phyloP scores from a whole-genome alignment of 2,797 vertebrate genomes.

The Poeciliopsis infans region DNA sequence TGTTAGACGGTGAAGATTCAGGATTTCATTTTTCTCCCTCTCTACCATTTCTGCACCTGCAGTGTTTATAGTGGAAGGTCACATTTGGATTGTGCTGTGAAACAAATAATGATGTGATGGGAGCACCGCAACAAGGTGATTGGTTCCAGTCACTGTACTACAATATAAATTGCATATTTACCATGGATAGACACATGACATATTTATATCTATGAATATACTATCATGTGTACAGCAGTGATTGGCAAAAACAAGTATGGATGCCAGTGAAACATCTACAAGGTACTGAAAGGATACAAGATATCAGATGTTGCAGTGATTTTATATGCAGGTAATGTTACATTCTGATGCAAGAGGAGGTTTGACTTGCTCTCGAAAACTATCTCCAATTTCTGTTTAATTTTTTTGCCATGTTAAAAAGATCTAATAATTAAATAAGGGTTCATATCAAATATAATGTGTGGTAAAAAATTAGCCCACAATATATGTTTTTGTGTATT shows the following conservation, averaged over 20 bases:
- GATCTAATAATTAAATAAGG: not conserved
- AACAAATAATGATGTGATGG: not conserved
- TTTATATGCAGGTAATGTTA: not conserved
- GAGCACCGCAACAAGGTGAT: not conserved
- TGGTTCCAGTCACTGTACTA: conserved; percentile 4
- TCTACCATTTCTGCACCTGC: not conserved
- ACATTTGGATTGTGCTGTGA: not conserved
- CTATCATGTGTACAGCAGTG: not conserved
- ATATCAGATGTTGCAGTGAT: not conserved
- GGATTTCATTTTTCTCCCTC: not conserved
- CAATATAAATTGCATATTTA: not conserved
- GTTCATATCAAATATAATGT: not conserved
- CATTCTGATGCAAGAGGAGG: not conserved
- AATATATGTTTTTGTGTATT: too few species aligned
- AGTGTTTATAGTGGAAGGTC: not conserved
- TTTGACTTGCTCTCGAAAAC: not conserved
- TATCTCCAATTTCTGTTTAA: not conserved
- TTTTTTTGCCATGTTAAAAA: not conserved
- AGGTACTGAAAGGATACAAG: not conserved
- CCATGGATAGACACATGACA: not conserved
- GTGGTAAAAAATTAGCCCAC: not conserved
- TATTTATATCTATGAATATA: not conserved
- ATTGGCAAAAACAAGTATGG: not conserved
- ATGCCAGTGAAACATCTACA: not conserved
- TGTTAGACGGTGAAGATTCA: not conserved